Conservation (phyloP, 2,797 vertebrate genomes). For the Falco novaeseelandiae region DNA sequence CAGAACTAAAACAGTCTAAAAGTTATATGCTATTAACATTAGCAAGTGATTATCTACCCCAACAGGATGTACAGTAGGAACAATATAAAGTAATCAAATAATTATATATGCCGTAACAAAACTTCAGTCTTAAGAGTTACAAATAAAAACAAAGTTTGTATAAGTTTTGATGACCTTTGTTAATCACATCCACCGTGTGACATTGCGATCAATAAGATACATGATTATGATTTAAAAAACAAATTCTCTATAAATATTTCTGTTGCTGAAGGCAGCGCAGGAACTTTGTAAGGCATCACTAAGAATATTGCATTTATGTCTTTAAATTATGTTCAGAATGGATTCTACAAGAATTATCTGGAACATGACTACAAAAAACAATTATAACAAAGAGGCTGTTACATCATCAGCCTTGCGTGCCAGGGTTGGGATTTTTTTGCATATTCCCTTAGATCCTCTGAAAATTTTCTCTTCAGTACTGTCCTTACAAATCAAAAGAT, state of each 20-base stretch:
- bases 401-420: neutral
- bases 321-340: neutral
- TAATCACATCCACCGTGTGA: neutral
- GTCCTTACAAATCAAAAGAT: neutral
- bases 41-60: neutral
- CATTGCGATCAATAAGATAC: neutral
- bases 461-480: neutral
- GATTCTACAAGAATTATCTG: neutral
- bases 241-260: neutral
- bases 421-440: rapidly evolving
- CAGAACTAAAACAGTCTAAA: neutral
- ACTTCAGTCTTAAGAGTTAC: neutral
- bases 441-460: neutral
- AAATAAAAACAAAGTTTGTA: neutral
- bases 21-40: neutral
- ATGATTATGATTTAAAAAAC: neutral
- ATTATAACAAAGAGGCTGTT: neutral
- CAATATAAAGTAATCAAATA: neutral
- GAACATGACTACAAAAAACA: neutral
- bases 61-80: neutral
- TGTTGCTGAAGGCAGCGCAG: neutral
- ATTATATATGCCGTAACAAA: neutral
- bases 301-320: neutral
- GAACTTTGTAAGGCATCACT: neutral
- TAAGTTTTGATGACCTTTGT: neutral